Percentiles rank a stretch among this genome's conserved stretches.
Evolutionary conservation across 2,797 vertebrate species (phyloP).

Genomic region (Luscinia megarhynchos): DNA sequence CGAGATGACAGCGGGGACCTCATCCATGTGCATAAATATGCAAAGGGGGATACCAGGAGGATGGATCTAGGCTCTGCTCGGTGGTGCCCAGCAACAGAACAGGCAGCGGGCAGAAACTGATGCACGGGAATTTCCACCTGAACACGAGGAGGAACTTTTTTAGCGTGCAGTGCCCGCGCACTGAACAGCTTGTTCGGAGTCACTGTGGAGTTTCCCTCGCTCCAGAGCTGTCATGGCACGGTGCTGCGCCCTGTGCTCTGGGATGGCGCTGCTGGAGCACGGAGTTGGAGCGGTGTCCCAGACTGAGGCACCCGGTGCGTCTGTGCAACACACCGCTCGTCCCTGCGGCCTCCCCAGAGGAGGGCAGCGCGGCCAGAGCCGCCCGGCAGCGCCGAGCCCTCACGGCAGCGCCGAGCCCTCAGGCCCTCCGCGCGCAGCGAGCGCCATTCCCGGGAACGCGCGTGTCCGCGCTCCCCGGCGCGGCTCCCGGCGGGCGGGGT

Average conservation of each 20-base stretch:
- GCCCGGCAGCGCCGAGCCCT: fast-evolving
- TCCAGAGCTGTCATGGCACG: neutral
- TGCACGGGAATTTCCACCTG: neutral
- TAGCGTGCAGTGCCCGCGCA: neutral
- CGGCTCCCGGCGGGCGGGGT: neutral
- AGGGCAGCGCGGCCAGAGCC: neutral
- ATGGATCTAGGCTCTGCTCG: too few relatives aligned
- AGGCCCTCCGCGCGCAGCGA: fast-evolving
- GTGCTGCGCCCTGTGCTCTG: fast-evolving
- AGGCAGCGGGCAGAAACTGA: neutral
- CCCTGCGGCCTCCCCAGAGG: neutral
- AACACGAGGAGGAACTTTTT: neutral
- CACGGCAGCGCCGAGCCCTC: too few relatives aligned
- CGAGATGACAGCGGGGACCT: neutral
- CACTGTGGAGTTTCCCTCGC: neutral
- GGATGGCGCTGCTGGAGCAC: neutral
- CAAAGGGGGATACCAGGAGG: neutral
- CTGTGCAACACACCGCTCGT: neutral
- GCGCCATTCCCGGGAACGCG: too few relatives aligned
- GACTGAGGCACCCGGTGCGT: neutral
- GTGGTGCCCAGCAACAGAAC: neutral
- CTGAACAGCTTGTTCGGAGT: neutral
- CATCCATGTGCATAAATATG: neutral
- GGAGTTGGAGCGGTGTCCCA: neutral
- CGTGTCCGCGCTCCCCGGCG: neutral